Evolutionary conservation across 2,113 vertebrate genomes (phyloP).

Genomic region (Salvelinus namaycush): DNA sequence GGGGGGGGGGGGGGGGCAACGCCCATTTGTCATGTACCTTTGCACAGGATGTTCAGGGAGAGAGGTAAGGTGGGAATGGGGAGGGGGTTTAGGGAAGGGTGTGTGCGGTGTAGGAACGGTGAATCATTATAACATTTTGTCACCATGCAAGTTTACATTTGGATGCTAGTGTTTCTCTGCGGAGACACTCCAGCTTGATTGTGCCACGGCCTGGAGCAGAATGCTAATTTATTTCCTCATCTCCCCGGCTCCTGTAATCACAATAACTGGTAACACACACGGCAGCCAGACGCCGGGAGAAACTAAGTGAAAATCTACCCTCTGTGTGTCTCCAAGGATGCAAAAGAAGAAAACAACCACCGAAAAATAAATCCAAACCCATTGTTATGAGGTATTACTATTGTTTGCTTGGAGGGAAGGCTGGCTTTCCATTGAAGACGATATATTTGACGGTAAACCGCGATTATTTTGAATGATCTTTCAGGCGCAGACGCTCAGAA

Average conservation of each 20-base stretch:
- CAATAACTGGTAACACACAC: conserved; percentile 26
- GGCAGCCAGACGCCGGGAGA: conserved; percentile 30
- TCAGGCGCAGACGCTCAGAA: conserved; percentile 25
- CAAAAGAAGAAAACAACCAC: conserved; percentile 12
- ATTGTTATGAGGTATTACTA: conserved; percentile 10
- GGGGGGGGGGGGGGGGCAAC: conserved; percentile 20
- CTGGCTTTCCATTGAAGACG: conserved; percentile 9
- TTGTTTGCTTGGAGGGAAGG: conserved; percentile 10
- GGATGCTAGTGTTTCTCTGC: conserved; percentile 40
- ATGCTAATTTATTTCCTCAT: conserved; percentile 62
- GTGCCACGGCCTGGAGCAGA: conserved; percentile 53
- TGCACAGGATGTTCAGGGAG: not conserved
- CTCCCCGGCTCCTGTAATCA: conserved; percentile 43
- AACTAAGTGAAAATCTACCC: conserved; percentile 20
- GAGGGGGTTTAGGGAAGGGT: not conserved
- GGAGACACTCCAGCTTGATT: conserved; percentile 49
- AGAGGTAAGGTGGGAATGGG: not conserved
- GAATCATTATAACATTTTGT: conserved; percentile 57
- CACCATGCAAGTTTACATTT: conserved; percentile 55
- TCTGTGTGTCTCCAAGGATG: conserved; percentile 13
- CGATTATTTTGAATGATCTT: conserved; percentile 26
- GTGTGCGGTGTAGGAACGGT: conserved; percentile 8
- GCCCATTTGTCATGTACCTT: conserved; percentile 49
- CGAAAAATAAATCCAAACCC: conserved; percentile 14
- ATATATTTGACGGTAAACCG: conserved; percentile 6